These are phyloP conservation scores for Scomber scombrus DNA, from an alignment of 2,113 vertebrate species.

Conservation along the genomic window DNA sequence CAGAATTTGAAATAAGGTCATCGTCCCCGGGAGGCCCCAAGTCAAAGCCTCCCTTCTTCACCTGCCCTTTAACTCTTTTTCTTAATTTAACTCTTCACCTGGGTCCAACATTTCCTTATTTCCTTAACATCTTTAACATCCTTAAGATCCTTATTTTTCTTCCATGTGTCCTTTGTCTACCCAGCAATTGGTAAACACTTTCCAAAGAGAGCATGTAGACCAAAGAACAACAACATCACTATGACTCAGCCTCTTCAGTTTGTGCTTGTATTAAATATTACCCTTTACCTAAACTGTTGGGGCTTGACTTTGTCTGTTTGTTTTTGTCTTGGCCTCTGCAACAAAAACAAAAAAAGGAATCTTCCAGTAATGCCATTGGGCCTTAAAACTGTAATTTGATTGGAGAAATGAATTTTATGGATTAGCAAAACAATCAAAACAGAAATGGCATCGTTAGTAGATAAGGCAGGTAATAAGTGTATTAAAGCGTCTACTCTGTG, in stretches of 20 bases:
- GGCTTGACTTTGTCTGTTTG: conserved; percentile 44
- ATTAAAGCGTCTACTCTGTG: conserved; percentile 73
- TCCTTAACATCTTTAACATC: conserved; percentile 9
- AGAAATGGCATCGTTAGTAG: conserved; percentile 72
- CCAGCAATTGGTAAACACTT: neutral
- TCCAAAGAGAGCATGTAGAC: neutral
- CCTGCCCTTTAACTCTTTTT: conserved; percentile 85
- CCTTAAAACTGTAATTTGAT: conserved; percentile 82
- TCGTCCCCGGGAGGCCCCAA: conserved; percentile 84
- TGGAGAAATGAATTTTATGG: conserved; percentile 78
- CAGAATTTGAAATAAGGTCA: conserved; percentile 92
- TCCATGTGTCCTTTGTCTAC: conserved; percentile 43
- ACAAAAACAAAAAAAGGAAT: neutral
- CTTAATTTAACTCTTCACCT: conserved; percentile 75
- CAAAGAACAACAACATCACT: conserved; percentile 26
- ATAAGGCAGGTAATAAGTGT: conserved; percentile 85
- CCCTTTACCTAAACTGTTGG: conserved; percentile 52
- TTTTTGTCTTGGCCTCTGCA: conserved; percentile 32
- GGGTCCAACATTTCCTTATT: conserved; percentile 35
- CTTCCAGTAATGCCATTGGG: conserved; percentile 70
- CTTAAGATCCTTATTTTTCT: conserved; percentile 32
- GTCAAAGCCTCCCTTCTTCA: conserved; percentile 85
- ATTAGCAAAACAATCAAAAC: conserved; percentile 77
- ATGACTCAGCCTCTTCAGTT: conserved; percentile 54
- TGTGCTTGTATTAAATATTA: conserved; percentile 41